Percentiles rank a stretch among this genome's conserved stretches.
Conservation (phyloP, 2,888 invertebrate species). For the Pachydiplax longipennis region DNA sequence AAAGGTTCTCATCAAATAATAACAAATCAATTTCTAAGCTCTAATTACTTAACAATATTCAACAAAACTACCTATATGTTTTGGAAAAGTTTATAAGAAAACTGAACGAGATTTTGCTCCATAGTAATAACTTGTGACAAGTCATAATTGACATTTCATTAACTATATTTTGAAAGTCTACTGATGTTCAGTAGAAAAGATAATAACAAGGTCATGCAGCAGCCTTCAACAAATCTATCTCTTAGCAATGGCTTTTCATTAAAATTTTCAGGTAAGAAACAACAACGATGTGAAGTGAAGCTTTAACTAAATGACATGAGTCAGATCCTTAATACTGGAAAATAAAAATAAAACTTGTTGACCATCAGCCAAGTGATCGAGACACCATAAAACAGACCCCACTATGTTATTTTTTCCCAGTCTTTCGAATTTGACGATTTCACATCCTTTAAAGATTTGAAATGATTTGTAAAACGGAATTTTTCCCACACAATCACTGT, state of each 20-base stretch:
- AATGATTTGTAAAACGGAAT: neutral
- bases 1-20: neutral
- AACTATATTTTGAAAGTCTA: conserved; percentile 5
- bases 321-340: conserved; percentile 21
- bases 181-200: conserved; percentile 28
- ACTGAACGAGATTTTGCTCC: neutral
- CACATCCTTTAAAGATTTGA: conserved; percentile 14
- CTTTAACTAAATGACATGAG: neutral
- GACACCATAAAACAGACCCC: conserved; percentile 10
- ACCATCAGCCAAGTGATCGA: conserved; percentile 11
- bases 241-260: conserved; percentile 21
- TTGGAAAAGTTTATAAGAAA: neutral
- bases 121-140: conserved; percentile 4
- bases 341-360: neutral
- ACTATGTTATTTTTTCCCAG: conserved; percentile 1
- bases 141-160: conserved; percentile 20
- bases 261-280: conserved; percentile 7
- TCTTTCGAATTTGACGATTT: conserved; percentile 16
- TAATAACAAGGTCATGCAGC: conserved; percentile 9
- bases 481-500: conserved; percentile 6
- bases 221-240: conserved; percentile 23
- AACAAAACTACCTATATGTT: conserved; percentile 23
- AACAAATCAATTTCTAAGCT: neutral
- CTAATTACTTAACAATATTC: conserved; percentile 18
- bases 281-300: no score